phyloP scores from a whole-genome alignment of 1,140 invertebrate species.

The Pinna nobilis region DNA sequence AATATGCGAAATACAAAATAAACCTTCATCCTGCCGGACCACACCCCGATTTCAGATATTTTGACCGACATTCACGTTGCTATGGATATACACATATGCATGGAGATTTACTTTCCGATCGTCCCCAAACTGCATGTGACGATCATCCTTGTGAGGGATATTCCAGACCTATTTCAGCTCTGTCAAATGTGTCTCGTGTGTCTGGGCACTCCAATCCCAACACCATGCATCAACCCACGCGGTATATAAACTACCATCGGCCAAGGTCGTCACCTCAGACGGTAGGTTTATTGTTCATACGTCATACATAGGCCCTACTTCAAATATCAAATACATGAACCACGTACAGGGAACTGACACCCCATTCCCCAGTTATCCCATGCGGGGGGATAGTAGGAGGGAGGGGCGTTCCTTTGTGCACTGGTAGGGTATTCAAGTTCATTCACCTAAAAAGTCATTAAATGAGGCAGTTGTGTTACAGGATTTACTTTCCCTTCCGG shows the following conservation, averaged over 20 bases:
- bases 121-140: constrained; percentile 50
- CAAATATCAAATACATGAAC: neutral
- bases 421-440: neutral
- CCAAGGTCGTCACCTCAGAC: constrained; percentile 46
- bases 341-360: too few species aligned
- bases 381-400: too few species aligned
- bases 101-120: constrained; percentile 31
- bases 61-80: constrained; percentile 53
- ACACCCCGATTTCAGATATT: constrained; percentile 53
- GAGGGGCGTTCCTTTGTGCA: neutral
- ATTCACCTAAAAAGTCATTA: constrained; percentile 1
- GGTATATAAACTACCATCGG: constrained; percentile 54
- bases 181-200: constrained; percentile 23
- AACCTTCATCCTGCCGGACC: constrained; percentile 52
- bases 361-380: too few species aligned
- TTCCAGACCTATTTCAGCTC: constrained; percentile 34
- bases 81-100: constrained; percentile 53
- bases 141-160: constrained; percentile 29
- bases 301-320: neutral
- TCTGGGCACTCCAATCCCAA: constrained; percentile 33
- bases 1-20: constrained; percentile 33
- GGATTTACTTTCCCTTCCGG: too few species aligned
- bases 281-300: constrained; percentile 33
- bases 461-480: neutral
- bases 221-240: constrained; percentile 47